phyloP scores from a whole-genome alignment of 1,140 invertebrate species.

The Trichonephila inaurata region DNA sequence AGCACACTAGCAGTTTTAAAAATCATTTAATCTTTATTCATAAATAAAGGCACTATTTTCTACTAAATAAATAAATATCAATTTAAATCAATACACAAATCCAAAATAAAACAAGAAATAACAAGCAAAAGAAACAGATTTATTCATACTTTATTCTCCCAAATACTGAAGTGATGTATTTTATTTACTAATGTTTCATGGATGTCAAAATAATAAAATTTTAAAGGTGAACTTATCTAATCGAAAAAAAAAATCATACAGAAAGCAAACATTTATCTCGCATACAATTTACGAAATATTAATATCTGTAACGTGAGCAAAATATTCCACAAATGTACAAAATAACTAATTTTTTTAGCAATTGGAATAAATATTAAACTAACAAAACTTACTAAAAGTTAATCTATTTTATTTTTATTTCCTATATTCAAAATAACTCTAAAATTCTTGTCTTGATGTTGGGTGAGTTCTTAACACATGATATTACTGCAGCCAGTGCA shows the following conservation, averaged over 20 bases:
- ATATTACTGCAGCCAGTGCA: slow-evolving; percentile 65
- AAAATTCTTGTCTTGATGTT: neutral
- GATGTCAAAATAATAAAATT: slow-evolving; percentile 61
- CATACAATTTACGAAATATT: slow-evolving; percentile 14
- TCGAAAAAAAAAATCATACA: neutral
- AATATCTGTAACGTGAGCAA: neutral
- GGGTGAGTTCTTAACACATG: neutral
- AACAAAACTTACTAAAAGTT: neutral
- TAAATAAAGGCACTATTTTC: slow-evolving; percentile 52
- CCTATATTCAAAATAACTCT: slow-evolving; percentile 22
- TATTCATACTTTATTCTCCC: slow-evolving; percentile 58
- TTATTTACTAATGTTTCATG: slow-evolving; percentile 62
- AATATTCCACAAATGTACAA: slow-evolving; percentile 2
- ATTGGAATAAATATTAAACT: neutral
- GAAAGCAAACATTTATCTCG: neutral
- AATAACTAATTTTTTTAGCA: neutral
- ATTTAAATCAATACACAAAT: slow-evolving; percentile 38
- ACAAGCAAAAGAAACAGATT: slow-evolving; percentile 52
- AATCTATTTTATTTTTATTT: neutral
- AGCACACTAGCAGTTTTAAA: slow-evolving; percentile 20
- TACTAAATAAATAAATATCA: slow-evolving; percentile 63
- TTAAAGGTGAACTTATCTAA: neutral
- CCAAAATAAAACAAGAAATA: slow-evolving; percentile 49
- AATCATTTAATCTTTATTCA: slow-evolving; percentile 60
- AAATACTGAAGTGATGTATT: slow-evolving; percentile 59